Base-by-base conservation (phyloP, 1,140 invertebrate genomes). In the Samia ricini region DNA sequence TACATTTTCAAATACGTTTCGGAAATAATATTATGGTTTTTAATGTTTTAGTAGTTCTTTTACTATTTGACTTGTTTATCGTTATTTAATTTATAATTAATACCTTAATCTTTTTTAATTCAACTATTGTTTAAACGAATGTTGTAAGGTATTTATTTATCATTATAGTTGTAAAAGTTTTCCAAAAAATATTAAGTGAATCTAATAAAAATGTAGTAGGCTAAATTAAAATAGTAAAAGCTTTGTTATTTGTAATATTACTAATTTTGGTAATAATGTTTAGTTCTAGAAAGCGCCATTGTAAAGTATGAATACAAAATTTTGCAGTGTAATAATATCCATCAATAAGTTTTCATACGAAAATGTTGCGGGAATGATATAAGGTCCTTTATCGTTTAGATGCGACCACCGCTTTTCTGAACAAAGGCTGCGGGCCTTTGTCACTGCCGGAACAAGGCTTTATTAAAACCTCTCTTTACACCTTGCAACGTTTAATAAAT, bases 401-500 rank as follows among this genome's bases (percentile, higher is more conserved):
- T 60, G 63, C 50, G 60, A 58, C 56, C 62, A 48, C 50, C 24
- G 50, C 55, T 29, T 33, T 56, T 24, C 22, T 12, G 68, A 65
- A 66, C 60, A 66, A 69, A 69, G 63, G 21, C n/a, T 19, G 26
- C 57, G 26, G 57, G 63, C 52, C 61, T 69, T 69, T 69, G 68
- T 69, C 61, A 60, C 54, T 18, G 50, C 29, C 48, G 52, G 63
- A 65, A 69, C 68, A 69, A 61, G 63, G 51, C 68, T 65, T 69
- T 69, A 69, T 69, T 69, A 69, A 66, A 66, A 60, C 54, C 63
- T 60, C 54, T 57, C 63, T 64, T 63, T 62, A 65, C 63, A 65
- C 63, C 67, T 65, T 69, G 65, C 60, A 65, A 56, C 52, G 60
- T 60, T 63, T 63, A 56, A 61, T 64, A 64, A 63, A 64, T 69